Conservation (phyloP, 2,888 invertebrate species). For the Alcis repandata region DNA sequence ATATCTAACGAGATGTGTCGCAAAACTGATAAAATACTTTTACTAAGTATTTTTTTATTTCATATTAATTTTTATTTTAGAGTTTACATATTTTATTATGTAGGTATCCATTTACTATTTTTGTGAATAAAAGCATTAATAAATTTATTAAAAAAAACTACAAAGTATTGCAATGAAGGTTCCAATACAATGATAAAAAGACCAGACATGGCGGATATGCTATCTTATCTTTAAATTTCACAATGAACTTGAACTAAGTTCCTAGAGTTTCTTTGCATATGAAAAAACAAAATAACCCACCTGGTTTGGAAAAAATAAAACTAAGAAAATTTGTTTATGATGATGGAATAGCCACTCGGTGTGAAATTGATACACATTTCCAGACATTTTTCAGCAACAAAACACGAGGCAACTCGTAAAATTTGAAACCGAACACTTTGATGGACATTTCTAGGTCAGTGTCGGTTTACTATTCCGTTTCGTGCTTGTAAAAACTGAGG, state of each 20-base stretch:
- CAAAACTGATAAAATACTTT: neutral
- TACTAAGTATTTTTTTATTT: too few species aligned
- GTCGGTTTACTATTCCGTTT: constrained; percentile 38
- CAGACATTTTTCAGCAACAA: constrained; percentile 28
- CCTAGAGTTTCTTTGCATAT: neutral
- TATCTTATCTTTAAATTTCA: constrained; percentile 1
- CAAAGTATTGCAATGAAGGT: constrained; percentile 1
- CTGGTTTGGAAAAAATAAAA: too few species aligned
- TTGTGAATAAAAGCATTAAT: neutral
- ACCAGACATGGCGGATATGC: constrained; percentile 4
- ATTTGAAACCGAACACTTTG: constrained; percentile 39
- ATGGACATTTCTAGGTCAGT: constrained; percentile 44
- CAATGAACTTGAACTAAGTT: constrained; percentile 16
- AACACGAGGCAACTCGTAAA: constrained; percentile 39
- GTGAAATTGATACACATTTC: constrained; percentile 22
- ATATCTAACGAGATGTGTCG: neutral
- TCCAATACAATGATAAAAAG: constrained; percentile 7
- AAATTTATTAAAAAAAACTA: too few species aligned
- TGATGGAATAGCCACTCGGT: constrained; percentile 14
- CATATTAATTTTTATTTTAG: too few species aligned
- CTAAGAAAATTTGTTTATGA: constrained; percentile 1
- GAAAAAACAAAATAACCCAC: too few species aligned
- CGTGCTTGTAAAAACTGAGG: constrained; percentile 34
- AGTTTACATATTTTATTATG: too few species aligned
- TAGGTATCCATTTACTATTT: too few species aligned